These are phyloP conservation scores for Lethenteron reissneri DNA, from an alignment of 2,113 vertebrate genomes.

Conservation along the genomic window DNA sequence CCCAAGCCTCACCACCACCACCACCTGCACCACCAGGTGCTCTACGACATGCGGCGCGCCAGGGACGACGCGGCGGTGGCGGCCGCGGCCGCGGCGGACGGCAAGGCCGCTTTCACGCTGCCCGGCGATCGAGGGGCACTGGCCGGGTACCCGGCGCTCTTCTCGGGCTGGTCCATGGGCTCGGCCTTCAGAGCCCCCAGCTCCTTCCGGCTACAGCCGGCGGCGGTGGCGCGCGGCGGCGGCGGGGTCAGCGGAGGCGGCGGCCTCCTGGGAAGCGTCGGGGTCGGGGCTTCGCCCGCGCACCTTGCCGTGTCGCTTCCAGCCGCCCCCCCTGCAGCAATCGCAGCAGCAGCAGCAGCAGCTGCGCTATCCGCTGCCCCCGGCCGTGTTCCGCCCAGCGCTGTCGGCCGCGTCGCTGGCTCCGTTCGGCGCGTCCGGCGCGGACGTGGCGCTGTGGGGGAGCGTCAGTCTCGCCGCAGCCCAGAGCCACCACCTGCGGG, in stretches of 20 bases:
- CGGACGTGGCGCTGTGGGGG: neutral
- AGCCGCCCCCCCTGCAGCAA: too few relatives aligned
- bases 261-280: too few relatives aligned
- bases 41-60: too few relatives aligned
- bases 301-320: too few relatives aligned
- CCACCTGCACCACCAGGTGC: conserved; percentile 17
- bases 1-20: conserved; percentile 1
- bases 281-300: too few relatives aligned
- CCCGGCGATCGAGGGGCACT: conserved; percentile 45
- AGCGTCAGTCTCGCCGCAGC: neutral
- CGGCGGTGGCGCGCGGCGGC: neutral
- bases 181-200: conserved; percentile 86
- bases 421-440: neutral
- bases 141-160: conserved; percentile 55
- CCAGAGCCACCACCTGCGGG: neutral
- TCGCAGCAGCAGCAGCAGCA: conserved; percentile 65
- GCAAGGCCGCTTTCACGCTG: conserved; percentile 36
- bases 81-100: conserved; percentile 30
- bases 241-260: too few relatives aligned
- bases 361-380: conserved; percentile 25
- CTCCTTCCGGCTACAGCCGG: conserved; percentile 33
- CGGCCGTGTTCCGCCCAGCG: too few relatives aligned
- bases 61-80: neutral
- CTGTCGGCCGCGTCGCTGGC: neutral
- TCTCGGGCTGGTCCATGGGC: conserved; percentile 86